A percentile compares a stretch with the other conserved stretches of the same genome.
Conservation (phyloP, 2,888 invertebrate species). For the Vanessa cardui region DNA sequence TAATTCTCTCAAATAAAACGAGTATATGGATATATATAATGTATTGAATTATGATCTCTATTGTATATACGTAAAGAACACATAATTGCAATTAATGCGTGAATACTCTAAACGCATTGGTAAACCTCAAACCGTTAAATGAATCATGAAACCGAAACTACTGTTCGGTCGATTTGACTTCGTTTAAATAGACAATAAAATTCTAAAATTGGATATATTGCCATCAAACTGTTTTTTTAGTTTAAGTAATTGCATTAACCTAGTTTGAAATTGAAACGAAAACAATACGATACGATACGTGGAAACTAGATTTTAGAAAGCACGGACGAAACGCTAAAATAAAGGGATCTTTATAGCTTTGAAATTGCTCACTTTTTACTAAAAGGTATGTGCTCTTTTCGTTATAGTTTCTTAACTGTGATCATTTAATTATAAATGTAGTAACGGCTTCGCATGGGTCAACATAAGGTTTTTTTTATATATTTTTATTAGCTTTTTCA, state of each 20-base stretch:
- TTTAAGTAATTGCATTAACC: conserved; percentile 3
- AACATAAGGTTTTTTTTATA: no score
- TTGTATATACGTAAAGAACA: not conserved
- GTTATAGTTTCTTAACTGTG: no score
- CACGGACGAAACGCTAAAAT: not conserved
- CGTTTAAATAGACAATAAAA: conserved; percentile 20
- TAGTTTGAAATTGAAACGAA: not conserved
- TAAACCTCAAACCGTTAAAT: conserved; percentile 32
- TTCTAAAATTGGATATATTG: conserved; percentile 16
- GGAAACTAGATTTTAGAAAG: not conserved
- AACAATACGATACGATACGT: not conserved
- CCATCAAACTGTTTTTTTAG: not conserved
- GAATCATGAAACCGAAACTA: conserved; percentile 27
- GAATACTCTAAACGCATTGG: conserved; percentile 24
- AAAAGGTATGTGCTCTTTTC: no score
- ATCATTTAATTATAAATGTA: no score
- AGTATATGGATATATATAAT: not conserved
- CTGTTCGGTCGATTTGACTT: conserved; percentile 23
- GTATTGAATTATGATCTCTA: not conserved
- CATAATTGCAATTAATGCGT: conserved; percentile 15
- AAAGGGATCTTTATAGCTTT: not conserved
- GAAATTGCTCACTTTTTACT: no score
- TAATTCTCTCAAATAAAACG: no score
- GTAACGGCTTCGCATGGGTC: no score
- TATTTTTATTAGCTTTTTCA: no score